Evolutionary conservation across 92 coral and sea anemone genomes (phyloP), one percentile per base, ranked within the genome.

Genomic region (Umimayanthus kanabou): DNA sequence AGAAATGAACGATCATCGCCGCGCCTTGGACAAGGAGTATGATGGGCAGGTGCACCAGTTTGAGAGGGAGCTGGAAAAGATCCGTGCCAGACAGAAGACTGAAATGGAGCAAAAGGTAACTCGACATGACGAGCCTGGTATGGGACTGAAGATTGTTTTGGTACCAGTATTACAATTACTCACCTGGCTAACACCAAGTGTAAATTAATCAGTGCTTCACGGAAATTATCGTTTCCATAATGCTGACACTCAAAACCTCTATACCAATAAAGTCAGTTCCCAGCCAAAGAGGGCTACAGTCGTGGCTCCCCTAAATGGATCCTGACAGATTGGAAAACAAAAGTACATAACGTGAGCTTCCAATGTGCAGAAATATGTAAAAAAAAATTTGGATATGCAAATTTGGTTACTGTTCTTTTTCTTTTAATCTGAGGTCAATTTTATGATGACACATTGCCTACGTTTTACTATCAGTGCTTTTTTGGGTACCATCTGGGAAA

Each of bases 41-140:
- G 99, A 97, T 69, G 76, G 86, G n/a, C 99, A 97, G 93, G 99
- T 97, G 40, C 99, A 97, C 78, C 97, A 94, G 90, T 97, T 97
- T 85, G 99, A 97, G 85, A 92, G 94, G 80, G 99, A 97, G 40
- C 85, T 95, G 85, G 99, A 97, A 86, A 97, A 93, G 66, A 77
- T 97, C 43, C 90, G 96, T 33, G 88, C 96, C 33, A 92, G 98
- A 23, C 99, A 97, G 40, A 94, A 94, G 88, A 96, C 98, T 37
- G 99, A 97, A 85, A 91, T 95, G 87, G 99, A 97, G 49, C 99
- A 97, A 76, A 95, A 93, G 93, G 90, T 90, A 53, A 53, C 58
- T 53, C 25, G 88, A 83, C 43, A 70, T 78, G 43, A 16, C 47
- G 26, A 23, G n/a, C 26, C 7, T 61, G 69, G 4, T 61, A 22